A percentile compares a stretch with the other conserved stretches of the same genome.
Conservation (phyloP, 2,888 invertebrate genomes). For the Drosophila parthenogenetica region DNA sequence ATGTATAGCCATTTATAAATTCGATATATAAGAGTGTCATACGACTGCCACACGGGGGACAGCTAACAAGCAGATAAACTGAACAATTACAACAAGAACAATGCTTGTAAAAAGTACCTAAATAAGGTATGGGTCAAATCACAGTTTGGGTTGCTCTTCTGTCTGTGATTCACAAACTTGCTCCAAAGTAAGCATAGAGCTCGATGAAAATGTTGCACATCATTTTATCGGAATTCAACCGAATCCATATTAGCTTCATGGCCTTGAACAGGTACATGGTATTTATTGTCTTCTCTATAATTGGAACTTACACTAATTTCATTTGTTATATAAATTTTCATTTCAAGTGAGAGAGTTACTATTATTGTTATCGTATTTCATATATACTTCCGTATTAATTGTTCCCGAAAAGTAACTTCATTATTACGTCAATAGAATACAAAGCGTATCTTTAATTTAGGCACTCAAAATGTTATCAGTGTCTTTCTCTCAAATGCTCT, state of each 20-base stretch:
- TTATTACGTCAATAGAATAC: constrained; percentile 36
- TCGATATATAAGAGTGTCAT: constrained; percentile 34
- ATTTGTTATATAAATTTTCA: constrained; percentile 3
- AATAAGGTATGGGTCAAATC: constrained; percentile 39
- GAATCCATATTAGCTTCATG: constrained; percentile 33
- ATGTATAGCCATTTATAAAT: constrained; percentile 53
- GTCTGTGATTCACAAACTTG: constrained; percentile 29
- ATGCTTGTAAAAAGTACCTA: constrained; percentile 30
- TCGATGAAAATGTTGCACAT: background rate
- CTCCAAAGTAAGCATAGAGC: background rate
- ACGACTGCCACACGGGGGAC: constrained; percentile 57
- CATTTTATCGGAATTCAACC: background rate
- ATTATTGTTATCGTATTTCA: constrained; percentile 30
- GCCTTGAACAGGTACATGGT: constrained; percentile 59
- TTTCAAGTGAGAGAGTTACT: constrained; percentile 12
- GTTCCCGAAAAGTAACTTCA: constrained; percentile 45
- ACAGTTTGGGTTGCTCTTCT: constrained; percentile 37
- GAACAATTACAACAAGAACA: constrained; percentile 53
- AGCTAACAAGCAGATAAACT: constrained; percentile 65
- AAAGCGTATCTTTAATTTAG: constrained; percentile 11
- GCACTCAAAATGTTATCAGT: constrained; percentile 45
- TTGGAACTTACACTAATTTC: constrained; percentile 1
- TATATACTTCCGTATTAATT: constrained; percentile 58
- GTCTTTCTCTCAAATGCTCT: constrained; percentile 23
- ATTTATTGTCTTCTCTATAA: constrained; percentile 5